These are phyloP conservation scores for Disparrhopalites patrizii DNA, from an alignment of 2,888 invertebrate species.

Conservation along the genomic window DNA sequence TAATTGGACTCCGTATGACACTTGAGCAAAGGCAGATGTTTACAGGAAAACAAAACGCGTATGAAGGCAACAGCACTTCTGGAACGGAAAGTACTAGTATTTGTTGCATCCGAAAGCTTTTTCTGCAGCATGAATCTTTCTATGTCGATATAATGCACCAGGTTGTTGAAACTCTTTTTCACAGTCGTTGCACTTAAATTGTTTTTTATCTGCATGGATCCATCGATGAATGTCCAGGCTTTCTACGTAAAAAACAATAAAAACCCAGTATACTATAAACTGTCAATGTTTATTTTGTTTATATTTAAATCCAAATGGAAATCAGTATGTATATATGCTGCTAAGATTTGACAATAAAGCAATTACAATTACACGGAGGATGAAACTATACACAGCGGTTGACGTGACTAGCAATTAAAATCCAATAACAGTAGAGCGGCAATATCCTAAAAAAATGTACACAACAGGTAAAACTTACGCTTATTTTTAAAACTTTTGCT, in stretches of 20 bases:
- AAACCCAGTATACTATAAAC: no score
- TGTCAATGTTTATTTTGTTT: no score
- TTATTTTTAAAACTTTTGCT: conserved; percentile 16
- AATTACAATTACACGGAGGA: no score
- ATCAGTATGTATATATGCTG: background rate
- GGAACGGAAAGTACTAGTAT: background rate
- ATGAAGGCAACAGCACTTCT: background rate
- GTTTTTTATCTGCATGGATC: conserved; percentile 25
- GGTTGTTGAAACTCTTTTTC: conserved; percentile 26
- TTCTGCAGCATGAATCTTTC: conserved; percentile 16
- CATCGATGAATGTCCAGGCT: conserved; percentile 21
- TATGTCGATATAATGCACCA: conserved; percentile 19
- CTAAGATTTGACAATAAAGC: no score
- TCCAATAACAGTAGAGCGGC: no score
- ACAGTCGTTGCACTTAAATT: conserved; percentile 23
- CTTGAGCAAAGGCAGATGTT: no score
- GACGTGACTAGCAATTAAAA: no score
- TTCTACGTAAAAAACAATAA: conserved; percentile 5
- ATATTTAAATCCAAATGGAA: no score
- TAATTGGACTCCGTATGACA: no score
- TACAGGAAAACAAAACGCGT: no score
- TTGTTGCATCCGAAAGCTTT: conserved; percentile 5
- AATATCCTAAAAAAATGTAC: background rate
- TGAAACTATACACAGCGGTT: no score
- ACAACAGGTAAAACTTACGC: conserved; percentile 12